phyloP scores from a whole-genome alignment of 2,797 vertebrate genomes.

The Tarsius wallacei region DNA sequence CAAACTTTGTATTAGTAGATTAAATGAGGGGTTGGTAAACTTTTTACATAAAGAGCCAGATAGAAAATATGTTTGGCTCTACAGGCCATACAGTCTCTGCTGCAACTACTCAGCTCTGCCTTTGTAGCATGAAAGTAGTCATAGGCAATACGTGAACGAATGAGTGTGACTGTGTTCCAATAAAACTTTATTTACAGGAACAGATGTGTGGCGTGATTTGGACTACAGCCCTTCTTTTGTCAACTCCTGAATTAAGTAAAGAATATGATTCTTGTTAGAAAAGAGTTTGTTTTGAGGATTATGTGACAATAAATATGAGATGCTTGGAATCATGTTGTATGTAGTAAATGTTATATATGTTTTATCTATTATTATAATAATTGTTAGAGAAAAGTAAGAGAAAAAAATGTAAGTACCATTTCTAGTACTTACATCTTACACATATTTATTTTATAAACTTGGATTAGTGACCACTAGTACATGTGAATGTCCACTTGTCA shows the following conservation, averaged over 20 bases:
- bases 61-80: background rate
- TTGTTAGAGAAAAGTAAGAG: background rate
- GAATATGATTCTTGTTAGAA: background rate
- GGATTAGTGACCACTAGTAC: background rate
- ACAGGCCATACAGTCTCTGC: background rate
- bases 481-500: background rate
- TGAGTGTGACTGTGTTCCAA: background rate
- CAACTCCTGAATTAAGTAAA: background rate
- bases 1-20: background rate
- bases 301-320: background rate
- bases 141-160: background rate
- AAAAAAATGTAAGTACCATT: background rate
- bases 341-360: background rate
- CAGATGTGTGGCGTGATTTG: background rate
- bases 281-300: background rate
- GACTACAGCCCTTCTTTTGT: background rate
- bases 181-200: slow-evolving; percentile 41
- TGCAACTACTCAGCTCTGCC: background rate
- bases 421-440: background rate
- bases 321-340: background rate
- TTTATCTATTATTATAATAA: background rate
- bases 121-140: background rate
- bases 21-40: background rate
- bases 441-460: slow-evolving; percentile 25
- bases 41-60: background rate